phyloP scores from a whole-genome alignment of 1,140 invertebrate species.

The Cheumatopsyche charites region DNA sequence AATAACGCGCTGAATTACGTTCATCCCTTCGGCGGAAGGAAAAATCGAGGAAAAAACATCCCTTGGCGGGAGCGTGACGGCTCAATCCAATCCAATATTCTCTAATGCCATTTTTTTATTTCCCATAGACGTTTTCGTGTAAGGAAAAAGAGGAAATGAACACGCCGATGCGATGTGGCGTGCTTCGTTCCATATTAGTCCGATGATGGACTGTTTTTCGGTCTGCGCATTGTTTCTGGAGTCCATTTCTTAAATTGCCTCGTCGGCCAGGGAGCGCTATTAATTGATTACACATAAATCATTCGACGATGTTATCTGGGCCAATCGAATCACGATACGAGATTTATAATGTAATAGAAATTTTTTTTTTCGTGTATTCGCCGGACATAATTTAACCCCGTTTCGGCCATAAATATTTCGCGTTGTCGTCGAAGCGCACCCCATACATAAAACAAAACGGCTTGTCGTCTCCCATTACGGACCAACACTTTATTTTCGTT shows the following conservation, averaged over 20 bases:
- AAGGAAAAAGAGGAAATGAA: conserved; percentile 45
- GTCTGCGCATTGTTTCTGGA: neutral
- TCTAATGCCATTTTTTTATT: conserved; percentile 48
- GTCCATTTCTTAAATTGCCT: conserved; percentile 38
- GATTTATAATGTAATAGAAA: neutral
- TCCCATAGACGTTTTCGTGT: conserved; percentile 43
- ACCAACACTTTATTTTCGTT: conserved; percentile 48
- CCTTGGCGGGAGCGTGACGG: conserved; percentile 39
- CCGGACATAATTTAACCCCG: conserved; percentile 3
- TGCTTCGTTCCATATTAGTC: neutral
- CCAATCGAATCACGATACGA: conserved; percentile 6
- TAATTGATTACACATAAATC: conserved; percentile 37
- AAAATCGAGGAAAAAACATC: conserved; percentile 7
- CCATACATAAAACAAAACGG: conserved; percentile 49
- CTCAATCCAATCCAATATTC: conserved; percentile 49
- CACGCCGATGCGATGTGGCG: conserved; percentile 40
- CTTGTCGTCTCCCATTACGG: conserved; percentile 48
- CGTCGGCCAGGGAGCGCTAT: conserved; percentile 16
- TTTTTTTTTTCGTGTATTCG: neutral
- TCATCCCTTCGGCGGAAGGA: neutral
- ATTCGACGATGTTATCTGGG: conserved; percentile 24
- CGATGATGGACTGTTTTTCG: conserved; percentile 35
- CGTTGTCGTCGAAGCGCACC: conserved; percentile 22
- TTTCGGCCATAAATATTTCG: conserved; percentile 17
- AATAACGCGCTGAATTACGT: neutral